phyloP scores from a whole-genome alignment of 1,140 invertebrate species.

The Pteromalus puparum region DNA sequence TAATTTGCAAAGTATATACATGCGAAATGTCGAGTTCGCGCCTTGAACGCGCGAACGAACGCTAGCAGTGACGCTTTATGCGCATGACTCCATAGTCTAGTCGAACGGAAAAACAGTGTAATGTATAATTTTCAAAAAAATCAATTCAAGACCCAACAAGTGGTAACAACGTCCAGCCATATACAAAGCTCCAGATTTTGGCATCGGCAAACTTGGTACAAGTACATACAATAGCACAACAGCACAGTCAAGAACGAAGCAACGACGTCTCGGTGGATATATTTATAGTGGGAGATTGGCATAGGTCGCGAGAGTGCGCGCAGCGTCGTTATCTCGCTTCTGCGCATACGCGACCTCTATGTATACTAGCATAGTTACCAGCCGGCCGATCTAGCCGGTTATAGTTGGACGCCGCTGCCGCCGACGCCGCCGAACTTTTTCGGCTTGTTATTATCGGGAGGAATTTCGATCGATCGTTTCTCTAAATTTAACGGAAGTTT shows the following conservation, averaged over 20 bases:
- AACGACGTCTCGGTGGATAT: slow-evolving; percentile 60
- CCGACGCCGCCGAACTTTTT: background rate
- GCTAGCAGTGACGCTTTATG: too few relatives aligned
- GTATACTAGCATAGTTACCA: background rate
- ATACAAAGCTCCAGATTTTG: too few relatives aligned
- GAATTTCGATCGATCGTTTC: background rate
- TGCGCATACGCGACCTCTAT: slow-evolving; percentile 64
- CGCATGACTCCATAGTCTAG: slow-evolving; percentile 35
- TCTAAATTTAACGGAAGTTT: background rate
- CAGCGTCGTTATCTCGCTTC: slow-evolving; percentile 67
- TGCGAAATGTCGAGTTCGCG: slow-evolving; percentile 27
- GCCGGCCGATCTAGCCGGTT: slow-evolving; percentile 59
- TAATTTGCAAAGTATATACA: slow-evolving; percentile 6
- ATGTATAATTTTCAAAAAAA: too few relatives aligned
- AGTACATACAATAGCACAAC: background rate
- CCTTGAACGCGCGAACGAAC: slow-evolving; percentile 25
- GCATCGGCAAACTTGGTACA: too few relatives aligned
- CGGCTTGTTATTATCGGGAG: too few relatives aligned
- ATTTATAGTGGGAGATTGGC: slow-evolving; percentile 71
- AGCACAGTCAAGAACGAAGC: slow-evolving; percentile 40
- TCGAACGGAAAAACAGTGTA: too few relatives aligned
- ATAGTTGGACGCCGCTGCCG: slow-evolving; percentile 57
- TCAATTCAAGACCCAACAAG: too few relatives aligned
- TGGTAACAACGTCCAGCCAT: too few relatives aligned
- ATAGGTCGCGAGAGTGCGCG: slow-evolving; percentile 66